Conservation (phyloP, 2,113 vertebrate genomes). For the Scartelaos histophorus region DNA sequence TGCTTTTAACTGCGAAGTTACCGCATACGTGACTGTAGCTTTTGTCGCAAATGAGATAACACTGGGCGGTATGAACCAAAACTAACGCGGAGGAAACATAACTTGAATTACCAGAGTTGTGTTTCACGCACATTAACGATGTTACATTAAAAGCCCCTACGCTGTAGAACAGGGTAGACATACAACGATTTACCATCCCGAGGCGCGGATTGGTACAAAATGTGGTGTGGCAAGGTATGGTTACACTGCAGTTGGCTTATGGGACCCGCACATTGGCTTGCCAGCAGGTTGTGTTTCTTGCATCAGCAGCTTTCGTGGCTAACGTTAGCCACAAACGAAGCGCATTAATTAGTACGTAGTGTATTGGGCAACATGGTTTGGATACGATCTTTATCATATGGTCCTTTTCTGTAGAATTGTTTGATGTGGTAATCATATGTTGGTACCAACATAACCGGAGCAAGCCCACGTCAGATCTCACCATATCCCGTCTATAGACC, state of each 20-base stretch:
- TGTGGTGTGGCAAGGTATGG: slow-evolving; percentile 23
- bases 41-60: background rate
- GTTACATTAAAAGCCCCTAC: slow-evolving; percentile 7
- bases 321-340: slow-evolving; percentile 32
- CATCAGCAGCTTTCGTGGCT: slow-evolving; percentile 65
- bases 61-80: slow-evolving; percentile 32
- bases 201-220: background rate
- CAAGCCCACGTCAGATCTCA: background rate
- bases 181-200: background rate
- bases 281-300: slow-evolving; percentile 64
- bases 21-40: background rate
- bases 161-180: too few species aligned
- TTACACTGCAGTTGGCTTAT: slow-evolving; percentile 45
- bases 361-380: slow-evolving; percentile 10
- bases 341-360: slow-evolving; percentile 43
- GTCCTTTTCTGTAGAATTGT: background rate
- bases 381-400: background rate
- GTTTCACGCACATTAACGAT: slow-evolving; percentile 35
- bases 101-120: slow-evolving; percentile 21
- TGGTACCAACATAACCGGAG: background rate
- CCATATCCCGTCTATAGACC: background rate
- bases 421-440: background rate
- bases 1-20: background rate
- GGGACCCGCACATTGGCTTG: slow-evolving; percentile 35
- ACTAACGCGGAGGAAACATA: slow-evolving; percentile 11